These are phyloP conservation scores for Haemorhous mexicanus DNA, from an alignment of 2,113 vertebrate species.

Conservation along the genomic window DNA sequence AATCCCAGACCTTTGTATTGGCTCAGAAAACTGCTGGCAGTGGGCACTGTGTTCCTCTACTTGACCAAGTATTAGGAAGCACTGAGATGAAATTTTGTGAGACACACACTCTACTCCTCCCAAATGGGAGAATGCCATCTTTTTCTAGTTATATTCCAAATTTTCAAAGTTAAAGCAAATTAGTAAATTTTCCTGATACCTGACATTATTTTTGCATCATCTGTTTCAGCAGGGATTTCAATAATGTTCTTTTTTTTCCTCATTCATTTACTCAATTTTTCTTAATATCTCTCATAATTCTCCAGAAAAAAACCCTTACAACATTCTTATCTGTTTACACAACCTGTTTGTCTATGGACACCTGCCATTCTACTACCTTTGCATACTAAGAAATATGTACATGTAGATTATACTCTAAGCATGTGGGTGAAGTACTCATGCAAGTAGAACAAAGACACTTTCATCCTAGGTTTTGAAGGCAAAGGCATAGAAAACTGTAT, in stretches of 20 bases:
- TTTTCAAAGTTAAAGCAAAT: neutral
- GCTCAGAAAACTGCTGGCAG: neutral
- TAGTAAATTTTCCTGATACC: neutral
- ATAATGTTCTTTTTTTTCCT: neutral
- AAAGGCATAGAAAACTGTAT: neutral
- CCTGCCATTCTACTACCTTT: neutral
- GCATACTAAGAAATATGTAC: neutral
- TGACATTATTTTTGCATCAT: neutral
- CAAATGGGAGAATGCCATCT: neutral
- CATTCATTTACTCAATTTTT: neutral
- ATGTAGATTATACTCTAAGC: neutral
- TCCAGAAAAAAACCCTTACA: neutral
- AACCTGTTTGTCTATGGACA: neutral
- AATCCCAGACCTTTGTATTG: neutral
- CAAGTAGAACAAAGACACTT: neutral
- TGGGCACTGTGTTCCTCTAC: neutral
- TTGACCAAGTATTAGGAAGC: neutral
- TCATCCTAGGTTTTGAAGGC: neutral
- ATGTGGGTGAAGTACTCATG: neutral
- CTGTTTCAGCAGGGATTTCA: neutral
- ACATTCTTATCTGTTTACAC: neutral
- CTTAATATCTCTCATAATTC: neutral
- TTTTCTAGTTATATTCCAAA: neutral
- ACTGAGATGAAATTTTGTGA: neutral
- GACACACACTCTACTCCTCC: neutral